phyloP scores from a whole-genome alignment of 1,140 invertebrate species.

The Microplitis mediator region DNA sequence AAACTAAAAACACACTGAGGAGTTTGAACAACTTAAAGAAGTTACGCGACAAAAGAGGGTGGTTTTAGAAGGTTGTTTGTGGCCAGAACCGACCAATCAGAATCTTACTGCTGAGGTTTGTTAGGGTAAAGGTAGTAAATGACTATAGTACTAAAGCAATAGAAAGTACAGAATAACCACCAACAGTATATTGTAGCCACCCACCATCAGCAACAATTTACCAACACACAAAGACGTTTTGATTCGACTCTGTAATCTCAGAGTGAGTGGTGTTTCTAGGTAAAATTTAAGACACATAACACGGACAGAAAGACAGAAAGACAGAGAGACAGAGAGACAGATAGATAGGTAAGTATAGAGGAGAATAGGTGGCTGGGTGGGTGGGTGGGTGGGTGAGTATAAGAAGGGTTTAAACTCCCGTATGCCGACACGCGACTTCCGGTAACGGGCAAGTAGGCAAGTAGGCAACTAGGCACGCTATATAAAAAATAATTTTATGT shows the following conservation, averaged over 20 bases:
- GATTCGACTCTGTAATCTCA: neutral
- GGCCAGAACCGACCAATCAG: slow-evolving; percentile 55
- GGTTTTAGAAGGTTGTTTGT: slow-evolving; percentile 38
- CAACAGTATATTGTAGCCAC: neutral
- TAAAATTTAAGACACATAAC: neutral
- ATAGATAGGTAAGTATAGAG: too few relatives aligned
- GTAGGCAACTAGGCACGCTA: slow-evolving; percentile 47
- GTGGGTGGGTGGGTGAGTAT: slow-evolving; percentile 25
- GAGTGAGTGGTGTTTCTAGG: neutral
- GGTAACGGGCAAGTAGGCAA: slow-evolving; percentile 31
- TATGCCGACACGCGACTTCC: slow-evolving; percentile 60
- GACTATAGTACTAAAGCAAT: too few relatives aligned
- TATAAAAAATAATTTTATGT: slow-evolving; percentile 25
- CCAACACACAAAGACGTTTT: neutral
- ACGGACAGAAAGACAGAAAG: too few relatives aligned
- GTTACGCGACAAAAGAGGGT: slow-evolving; percentile 32
- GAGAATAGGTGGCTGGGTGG: too few relatives aligned
- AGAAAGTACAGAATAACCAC: too few relatives aligned
- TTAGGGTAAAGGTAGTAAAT: slow-evolving; percentile 34
- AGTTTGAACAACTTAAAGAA: slow-evolving; percentile 51
- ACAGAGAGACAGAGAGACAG: too few relatives aligned
- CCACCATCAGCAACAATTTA: neutral
- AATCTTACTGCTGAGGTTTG: slow-evolving; percentile 43
- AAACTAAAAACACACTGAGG: slow-evolving; percentile 31
- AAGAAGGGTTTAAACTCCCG: slow-evolving; percentile 37